phyloP scores from a whole-genome alignment of 2,888 invertebrate species.

The Leptinotarsa tumamoca region DNA sequence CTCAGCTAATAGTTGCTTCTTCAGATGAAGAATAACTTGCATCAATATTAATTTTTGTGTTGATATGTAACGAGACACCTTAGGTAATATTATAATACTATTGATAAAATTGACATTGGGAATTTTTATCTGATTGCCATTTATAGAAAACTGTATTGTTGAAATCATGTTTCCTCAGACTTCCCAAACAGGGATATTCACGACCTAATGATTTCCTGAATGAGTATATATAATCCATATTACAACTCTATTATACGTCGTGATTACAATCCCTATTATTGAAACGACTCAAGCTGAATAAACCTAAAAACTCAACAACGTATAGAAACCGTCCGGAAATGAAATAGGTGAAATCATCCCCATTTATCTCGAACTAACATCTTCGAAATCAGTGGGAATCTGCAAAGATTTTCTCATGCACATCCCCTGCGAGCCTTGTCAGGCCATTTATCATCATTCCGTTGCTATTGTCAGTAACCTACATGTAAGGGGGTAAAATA shows the following conservation, averaged over 20 bases:
- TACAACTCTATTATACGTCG: conserved; percentile 3
- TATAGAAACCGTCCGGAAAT: conserved; percentile 20
- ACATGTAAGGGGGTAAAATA: conserved; percentile 44
- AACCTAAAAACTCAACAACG: conserved; percentile 14
- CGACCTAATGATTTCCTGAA: neutral
- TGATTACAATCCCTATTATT: conserved; percentile 13
- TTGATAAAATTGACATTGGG: too few relatives aligned
- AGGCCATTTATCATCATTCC: conserved; percentile 58
- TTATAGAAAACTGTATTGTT: too few relatives aligned
- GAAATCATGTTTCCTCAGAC: neutral
- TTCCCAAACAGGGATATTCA: neutral
- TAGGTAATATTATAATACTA: too few relatives aligned
- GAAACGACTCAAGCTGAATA: conserved; percentile 11
- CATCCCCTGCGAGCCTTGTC: conserved; percentile 47
- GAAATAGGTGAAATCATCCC: conserved; percentile 29
- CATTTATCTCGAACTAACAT: conserved; percentile 25
- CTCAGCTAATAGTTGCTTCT: too few relatives aligned
- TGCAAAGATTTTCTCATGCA: conserved; percentile 38
- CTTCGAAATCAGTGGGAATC: conserved; percentile 29
- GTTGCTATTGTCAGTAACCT: conserved; percentile 49
- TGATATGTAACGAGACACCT: too few relatives aligned
- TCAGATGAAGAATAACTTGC: too few relatives aligned
- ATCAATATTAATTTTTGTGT: too few relatives aligned
- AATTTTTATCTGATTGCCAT: too few relatives aligned
- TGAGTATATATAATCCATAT: conserved; percentile 10